Conservation (phyloP, 2,888 invertebrate species). For the Leistus spinibarbis region DNA sequence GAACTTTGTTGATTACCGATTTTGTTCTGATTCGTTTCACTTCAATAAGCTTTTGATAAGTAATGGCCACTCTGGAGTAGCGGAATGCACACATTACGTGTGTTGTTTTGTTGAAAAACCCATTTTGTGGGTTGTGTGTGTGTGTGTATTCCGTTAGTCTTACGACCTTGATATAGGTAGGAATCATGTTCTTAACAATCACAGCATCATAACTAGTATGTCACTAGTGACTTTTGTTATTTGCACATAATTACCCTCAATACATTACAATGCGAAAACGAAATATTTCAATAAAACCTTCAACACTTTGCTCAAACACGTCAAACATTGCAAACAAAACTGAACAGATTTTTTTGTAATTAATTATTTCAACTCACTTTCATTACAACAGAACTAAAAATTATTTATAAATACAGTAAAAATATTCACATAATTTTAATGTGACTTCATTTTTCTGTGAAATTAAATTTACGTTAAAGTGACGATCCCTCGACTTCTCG, state of each 20-base stretch:
- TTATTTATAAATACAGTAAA: no score
- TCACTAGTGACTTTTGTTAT: slow-evolving; percentile 8
- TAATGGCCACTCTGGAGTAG: neutral
- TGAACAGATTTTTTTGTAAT: neutral
- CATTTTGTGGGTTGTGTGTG: neutral
- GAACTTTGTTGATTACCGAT: slow-evolving; percentile 33
- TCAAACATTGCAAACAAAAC: no score
- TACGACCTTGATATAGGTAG: slow-evolving; percentile 28
- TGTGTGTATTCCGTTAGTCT: slow-evolving; percentile 20
- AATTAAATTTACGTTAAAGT: no score
- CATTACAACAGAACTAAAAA: no score
- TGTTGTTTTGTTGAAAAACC: neutral
- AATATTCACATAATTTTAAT: no score
- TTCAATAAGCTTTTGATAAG: neutral
- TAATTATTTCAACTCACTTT: no score
- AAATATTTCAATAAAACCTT: neutral
- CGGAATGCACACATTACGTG: neutral
- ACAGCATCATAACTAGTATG: slow-evolving; percentile 29
- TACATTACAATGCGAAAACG: slow-evolving; percentile 25
- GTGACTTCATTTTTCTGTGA: no score
- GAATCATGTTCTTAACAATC: slow-evolving; percentile 28
- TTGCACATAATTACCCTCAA: slow-evolving; percentile 24
- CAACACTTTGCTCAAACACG: neutral
- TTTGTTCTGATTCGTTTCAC: slow-evolving; percentile 28
- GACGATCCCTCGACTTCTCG: no score